Base-by-base conservation (phyloP, 2,888 invertebrate species). In the Lingula anatina region DNA sequence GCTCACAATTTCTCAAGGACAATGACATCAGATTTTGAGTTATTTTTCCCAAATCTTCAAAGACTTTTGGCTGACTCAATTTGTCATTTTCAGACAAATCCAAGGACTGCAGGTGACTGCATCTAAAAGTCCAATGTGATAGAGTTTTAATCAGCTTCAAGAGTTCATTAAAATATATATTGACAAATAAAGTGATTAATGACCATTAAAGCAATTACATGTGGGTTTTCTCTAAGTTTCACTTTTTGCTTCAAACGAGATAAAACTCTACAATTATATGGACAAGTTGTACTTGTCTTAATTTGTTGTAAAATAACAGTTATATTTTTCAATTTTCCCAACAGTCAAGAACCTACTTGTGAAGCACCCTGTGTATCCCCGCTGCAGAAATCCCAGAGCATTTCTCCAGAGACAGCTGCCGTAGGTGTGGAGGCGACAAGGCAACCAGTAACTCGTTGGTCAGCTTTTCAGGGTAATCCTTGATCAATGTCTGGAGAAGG, bases 21-120 rank as follows among this genome's bases (percentile, higher is more conserved):
- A 61, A 21, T 12, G 57, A 52, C 26, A 55, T 57, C 31, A 61
- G 38, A 12, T 46, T 52, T 5, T 50, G 25, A 12, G 44, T 44
- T 4, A 49, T 35, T 36, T 53, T 38, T 2, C 53, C 55, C 37
- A 49, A 47, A 15, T 54, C 47, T 1, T 51, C 49, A 38, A 61
- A 61, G 4, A 57, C 25, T 18, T 56, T 56, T 2, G 56, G 47
- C 20, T 51, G 53, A 44, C 56, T 50, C 38, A 61, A 27, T 44
- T 57, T 56, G n/a, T 52, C 42, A 45, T 54, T 55, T 18, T 46
- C 38, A 20, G 44, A 46, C 18, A 54, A 35, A 37, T 49, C 45
- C 28, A 52, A 37, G 25, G 41, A 48, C 25, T 47, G 42, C 18
- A 50, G 26, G 45, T 51, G 40, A 1, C 27, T 48, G 40, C 51